A percentile compares a stretch with the other conserved stretches of the same genome.
These are phyloP conservation scores for Corythoichthys intestinalis DNA, from an alignment of 2,113 vertebrate species.

Conservation along the genomic window DNA sequence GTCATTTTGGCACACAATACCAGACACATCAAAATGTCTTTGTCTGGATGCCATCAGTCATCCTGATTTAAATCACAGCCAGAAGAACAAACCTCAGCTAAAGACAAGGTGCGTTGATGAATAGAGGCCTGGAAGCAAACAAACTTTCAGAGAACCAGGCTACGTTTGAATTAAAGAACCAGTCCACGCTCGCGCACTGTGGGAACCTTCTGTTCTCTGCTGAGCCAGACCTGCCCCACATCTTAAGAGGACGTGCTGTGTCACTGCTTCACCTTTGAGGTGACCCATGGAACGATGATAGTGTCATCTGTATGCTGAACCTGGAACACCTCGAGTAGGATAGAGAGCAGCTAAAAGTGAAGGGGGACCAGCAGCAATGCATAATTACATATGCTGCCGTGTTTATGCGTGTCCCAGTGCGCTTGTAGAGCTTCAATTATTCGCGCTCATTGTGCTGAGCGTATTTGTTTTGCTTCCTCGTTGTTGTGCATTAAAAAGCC, in stretches of 20 bases:
- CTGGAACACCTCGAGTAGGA: conserved; percentile 19
- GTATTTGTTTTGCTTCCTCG: conserved; percentile 29
- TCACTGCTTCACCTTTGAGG: conserved; percentile 40
- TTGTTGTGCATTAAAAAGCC: conserved; percentile 39
- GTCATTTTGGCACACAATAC: conserved; percentile 12
- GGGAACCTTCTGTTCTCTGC: conserved; percentile 48
- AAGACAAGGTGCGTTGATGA: neutral
- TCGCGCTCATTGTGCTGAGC: conserved; percentile 30
- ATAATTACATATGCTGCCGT: conserved; percentile 4
- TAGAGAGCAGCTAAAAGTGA: conserved; percentile 5
- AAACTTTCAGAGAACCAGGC: neutral
- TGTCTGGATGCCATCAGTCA: conserved; percentile 4
- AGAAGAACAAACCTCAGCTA: conserved; percentile 3
- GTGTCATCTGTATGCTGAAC: conserved; percentile 41
- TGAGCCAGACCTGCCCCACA: conserved; percentile 32
- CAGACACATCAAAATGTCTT: conserved; percentile 6
- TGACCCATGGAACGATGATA: conserved; percentile 13
- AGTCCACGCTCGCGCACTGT: conserved; percentile 35
- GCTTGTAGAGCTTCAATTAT: conserved; percentile 22
- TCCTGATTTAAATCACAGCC: conserved; percentile 11
- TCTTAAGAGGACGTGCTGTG: conserved; percentile 29
- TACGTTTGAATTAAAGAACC: conserved; percentile 19
- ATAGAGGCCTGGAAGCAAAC: neutral
- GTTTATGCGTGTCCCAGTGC: conserved; percentile 20
- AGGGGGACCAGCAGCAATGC: conserved; percentile 12